phyloP scores from a whole-genome alignment of 2,888 invertebrate species.

The Eilema griseolum region DNA sequence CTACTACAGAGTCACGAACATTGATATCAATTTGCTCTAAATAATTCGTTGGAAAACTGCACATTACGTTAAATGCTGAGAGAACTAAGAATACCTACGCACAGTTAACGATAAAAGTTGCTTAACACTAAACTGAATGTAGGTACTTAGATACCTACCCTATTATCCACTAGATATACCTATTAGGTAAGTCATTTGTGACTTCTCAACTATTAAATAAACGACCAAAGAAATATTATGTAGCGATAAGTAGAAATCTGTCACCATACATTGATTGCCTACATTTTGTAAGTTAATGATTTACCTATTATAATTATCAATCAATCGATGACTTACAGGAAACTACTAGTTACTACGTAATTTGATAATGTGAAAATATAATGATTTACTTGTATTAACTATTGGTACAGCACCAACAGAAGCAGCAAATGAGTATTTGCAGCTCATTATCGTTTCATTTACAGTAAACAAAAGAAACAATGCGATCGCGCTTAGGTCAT shows the following conservation, averaged over 20 bases:
- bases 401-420: not conserved
- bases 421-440: conserved; percentile 13
- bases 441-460: conserved; percentile 20
- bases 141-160: no score
- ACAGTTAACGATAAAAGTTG: not conserved
- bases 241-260: not conserved
- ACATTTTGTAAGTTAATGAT: not conserved
- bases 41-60: conserved; percentile 25
- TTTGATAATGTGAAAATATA: not conserved
- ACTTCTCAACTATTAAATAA: not conserved
- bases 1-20: conserved; percentile 51
- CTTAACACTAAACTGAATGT: not conserved
- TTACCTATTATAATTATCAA: not conserved
- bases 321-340: not conserved
- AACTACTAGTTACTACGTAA: not conserved
- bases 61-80: not conserved
- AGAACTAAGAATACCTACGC: not conserved
- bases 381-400: not conserved
- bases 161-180: not conserved
- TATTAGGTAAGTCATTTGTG: not conserved
- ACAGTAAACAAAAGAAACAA: conserved; percentile 51
- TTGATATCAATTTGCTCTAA: conserved; percentile 34
- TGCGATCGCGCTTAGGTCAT: conserved; percentile 65
- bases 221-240: not conserved
- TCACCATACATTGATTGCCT: not conserved